Conservation (phyloP, 2,797 vertebrate species). For the Tinamus major region DNA sequence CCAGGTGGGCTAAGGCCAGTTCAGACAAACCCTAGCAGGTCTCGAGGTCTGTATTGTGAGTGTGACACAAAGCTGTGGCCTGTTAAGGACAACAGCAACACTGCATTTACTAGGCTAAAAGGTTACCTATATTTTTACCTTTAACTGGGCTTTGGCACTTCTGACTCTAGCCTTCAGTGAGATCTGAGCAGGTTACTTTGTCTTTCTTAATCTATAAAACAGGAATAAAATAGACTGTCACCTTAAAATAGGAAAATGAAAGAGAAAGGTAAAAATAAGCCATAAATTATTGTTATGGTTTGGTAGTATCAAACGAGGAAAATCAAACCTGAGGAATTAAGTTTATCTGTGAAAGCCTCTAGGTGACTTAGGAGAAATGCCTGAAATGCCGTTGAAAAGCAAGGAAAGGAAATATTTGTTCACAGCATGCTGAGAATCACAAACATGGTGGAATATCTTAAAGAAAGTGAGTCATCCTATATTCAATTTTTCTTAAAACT, state of each 20-base stretch:
- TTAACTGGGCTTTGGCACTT: not conserved
- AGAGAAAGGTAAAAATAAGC: not conserved
- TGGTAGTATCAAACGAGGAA: not conserved
- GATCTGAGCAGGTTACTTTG: not conserved
- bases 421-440: not conserved
- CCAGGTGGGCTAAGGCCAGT: not conserved
- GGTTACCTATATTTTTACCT: not conserved
- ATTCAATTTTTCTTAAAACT: slow-evolving; percentile 25
- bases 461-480: not conserved
- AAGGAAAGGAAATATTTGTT: not conserved
- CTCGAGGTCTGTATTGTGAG: not conserved
- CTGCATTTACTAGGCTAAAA: not conserved
- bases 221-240: not conserved
- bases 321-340: not conserved
- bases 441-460: not conserved
- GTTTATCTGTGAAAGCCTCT: not conserved
- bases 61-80: not conserved
- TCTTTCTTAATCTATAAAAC: not conserved
- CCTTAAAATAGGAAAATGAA: not conserved
- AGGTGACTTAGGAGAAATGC: not conserved
- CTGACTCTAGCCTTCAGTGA: not conserved
- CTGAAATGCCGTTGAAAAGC: not conserved
- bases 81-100: not conserved
- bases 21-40: not conserved
- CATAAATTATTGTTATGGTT: not conserved